These are phyloP conservation scores for Mohoua ochrocephala DNA, from an alignment of 2,113 vertebrate species.

Conservation along the genomic window DNA sequence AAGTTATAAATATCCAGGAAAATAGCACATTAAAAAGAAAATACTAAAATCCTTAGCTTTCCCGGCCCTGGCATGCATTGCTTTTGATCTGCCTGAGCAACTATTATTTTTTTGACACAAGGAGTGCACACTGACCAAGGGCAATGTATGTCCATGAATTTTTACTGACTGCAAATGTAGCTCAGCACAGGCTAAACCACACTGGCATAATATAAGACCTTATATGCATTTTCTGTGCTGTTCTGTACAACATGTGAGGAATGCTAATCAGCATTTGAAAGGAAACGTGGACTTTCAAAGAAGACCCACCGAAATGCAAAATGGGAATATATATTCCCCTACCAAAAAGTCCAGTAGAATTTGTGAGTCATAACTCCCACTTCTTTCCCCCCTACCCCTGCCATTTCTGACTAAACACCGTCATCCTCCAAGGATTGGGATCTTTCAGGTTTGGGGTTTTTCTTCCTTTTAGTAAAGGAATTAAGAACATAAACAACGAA, in stretches of 20 bases:
- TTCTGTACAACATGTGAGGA: not conserved
- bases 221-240: slow-evolving; percentile 31
- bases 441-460: not conserved
- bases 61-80: not conserved
- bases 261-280: slow-evolving; percentile 62
- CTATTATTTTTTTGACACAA: not conserved
- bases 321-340: not conserved
- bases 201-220: not conserved
- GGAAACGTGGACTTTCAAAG: not conserved
- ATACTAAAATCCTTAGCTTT: not conserved
- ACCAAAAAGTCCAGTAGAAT: not conserved
- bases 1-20: slow-evolving; percentile 29
- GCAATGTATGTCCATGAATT: slow-evolving; percentile 1
- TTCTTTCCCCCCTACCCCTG: not conserved
- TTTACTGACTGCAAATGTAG: slow-evolving; percentile 1
- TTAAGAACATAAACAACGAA: not conserved
- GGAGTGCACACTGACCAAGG: not conserved
- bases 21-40: not conserved
- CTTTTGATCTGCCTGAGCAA: slow-evolving; percentile 37
- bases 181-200: not conserved
- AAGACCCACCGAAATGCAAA: not conserved
- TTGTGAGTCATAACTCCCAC: not conserved
- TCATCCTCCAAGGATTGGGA: not conserved
- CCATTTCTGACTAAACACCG: not conserved
- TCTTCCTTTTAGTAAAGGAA: not conserved